Percentiles rank a stretch among this genome's conserved stretches.
phyloP scores from a whole-genome alignment of 2,113 vertebrate species.

The Malurus melanocephalus region DNA sequence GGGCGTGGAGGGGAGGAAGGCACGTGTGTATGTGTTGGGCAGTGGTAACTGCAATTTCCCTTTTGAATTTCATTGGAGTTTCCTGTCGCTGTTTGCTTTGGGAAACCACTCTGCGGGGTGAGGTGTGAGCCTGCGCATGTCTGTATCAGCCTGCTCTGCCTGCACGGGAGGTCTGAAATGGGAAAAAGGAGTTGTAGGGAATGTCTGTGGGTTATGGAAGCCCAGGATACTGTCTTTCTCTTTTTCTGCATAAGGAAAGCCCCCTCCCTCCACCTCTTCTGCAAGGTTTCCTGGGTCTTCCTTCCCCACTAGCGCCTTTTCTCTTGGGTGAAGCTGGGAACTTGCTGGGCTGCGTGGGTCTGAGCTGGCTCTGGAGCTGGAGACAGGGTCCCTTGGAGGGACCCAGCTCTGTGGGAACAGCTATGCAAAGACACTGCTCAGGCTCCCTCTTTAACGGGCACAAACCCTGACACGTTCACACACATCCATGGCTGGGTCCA shows the following conservation, averaged over 20 bases:
- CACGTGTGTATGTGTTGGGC: conserved; percentile 1
- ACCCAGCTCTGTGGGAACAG: not conserved
- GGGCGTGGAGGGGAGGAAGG: conserved; percentile 41
- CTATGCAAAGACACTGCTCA: conserved; percentile 10
- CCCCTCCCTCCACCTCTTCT: not conserved
- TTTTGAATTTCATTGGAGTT: conserved; percentile 35
- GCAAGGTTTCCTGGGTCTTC: not conserved
- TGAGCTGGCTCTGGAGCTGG: conserved; percentile 18
- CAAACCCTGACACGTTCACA: not conserved
- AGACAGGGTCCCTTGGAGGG: not conserved
- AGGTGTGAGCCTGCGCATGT: not conserved
- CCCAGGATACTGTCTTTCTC: not conserved
- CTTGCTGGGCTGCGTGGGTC: not conserved
- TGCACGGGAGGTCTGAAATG: not conserved
- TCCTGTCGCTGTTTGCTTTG: conserved; percentile 44
- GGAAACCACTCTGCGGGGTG: not conserved
- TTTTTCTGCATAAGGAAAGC: not conserved
- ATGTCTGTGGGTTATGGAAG: not conserved
- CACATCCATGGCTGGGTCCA: not conserved
- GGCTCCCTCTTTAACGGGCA: not conserved
- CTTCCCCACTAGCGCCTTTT: not conserved
- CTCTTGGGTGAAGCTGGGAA: not conserved
- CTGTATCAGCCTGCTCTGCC: not conserved
- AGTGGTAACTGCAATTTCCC: conserved; percentile 21
- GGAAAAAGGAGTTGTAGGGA: not conserved